Evolutionary conservation across 2,113 vertebrate species (phyloP).

Genomic region (Octodon degus): DNA sequence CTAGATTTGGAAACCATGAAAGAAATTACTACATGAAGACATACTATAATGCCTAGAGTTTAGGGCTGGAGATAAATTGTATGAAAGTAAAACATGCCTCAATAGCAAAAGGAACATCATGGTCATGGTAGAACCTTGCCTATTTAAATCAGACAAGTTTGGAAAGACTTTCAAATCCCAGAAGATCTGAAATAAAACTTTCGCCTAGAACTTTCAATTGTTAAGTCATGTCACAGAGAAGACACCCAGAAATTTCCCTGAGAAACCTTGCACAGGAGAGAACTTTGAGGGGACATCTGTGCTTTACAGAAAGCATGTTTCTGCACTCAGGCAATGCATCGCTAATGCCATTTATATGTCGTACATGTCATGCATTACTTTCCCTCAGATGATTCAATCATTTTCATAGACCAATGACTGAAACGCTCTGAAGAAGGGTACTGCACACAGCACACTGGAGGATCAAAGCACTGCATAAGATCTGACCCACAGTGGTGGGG

Average conservation of each 20-base stretch:
- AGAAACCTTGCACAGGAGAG: neutral
- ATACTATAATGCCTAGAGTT: no score
- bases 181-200: neutral
- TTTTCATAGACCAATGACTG: neutral
- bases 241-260: neutral
- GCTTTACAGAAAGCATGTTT: neutral
- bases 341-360: neutral
- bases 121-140: neutral
- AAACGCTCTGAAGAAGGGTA: neutral
- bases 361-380: neutral
- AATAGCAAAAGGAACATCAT: neutral
- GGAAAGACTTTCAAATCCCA: neutral
- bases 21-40: neutral
- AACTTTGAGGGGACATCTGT: neutral
- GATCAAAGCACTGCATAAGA: neutral
- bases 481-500: no score
- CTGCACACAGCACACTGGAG: neutral
- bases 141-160: neutral
- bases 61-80: no score
- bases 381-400: neutral
- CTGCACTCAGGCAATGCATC: neutral
- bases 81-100: neutral
- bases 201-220: neutral
- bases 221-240: neutral
- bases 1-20: neutral